Conservation (phyloP, 2,888 invertebrate genomes). For the Chromoteleia sp. region DNA sequence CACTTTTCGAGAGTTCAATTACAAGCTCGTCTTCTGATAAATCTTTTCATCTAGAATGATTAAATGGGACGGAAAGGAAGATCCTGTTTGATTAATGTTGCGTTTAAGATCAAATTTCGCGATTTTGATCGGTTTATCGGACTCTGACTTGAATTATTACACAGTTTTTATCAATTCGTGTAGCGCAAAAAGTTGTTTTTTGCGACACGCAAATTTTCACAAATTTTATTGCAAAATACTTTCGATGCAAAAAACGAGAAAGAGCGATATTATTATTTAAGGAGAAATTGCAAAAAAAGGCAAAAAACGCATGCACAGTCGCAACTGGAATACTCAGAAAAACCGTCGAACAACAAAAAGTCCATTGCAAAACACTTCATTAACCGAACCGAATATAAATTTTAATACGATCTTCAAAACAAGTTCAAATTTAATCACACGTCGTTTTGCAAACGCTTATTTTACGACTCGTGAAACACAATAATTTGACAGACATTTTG, state of each 20-base stretch:
- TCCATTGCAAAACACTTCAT: slow-evolving; percentile 44
- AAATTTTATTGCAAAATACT: background rate
- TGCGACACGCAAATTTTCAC: no score
- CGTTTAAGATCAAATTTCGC: background rate
- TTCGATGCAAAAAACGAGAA: background rate
- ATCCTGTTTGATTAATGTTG: slow-evolving; percentile 14
- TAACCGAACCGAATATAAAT: background rate
- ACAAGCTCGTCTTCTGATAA: slow-evolving; percentile 33
- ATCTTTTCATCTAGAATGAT: slow-evolving; percentile 43
- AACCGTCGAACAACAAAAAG: background rate
- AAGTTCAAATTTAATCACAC: slow-evolving; percentile 36
- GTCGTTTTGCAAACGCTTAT: slow-evolving; percentile 21
- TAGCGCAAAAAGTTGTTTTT: no score
- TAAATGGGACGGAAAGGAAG: slow-evolving; percentile 5
- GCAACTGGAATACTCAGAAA: no score
- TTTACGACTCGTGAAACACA: slow-evolving; percentile 61
- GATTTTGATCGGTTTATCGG: slow-evolving; percentile 30
- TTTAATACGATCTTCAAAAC: slow-evolving; percentile 23
- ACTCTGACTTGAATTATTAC: background rate
- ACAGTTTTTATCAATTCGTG: no score
- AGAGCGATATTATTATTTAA: no score
- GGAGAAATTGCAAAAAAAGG: no score
- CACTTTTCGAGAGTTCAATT: slow-evolving; percentile 34
- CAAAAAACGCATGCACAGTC: no score
- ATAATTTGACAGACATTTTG: slow-evolving; percentile 57